Base-by-base conservation (phyloP, 2,797 vertebrate species). In the Miichthys miiuy region DNA sequence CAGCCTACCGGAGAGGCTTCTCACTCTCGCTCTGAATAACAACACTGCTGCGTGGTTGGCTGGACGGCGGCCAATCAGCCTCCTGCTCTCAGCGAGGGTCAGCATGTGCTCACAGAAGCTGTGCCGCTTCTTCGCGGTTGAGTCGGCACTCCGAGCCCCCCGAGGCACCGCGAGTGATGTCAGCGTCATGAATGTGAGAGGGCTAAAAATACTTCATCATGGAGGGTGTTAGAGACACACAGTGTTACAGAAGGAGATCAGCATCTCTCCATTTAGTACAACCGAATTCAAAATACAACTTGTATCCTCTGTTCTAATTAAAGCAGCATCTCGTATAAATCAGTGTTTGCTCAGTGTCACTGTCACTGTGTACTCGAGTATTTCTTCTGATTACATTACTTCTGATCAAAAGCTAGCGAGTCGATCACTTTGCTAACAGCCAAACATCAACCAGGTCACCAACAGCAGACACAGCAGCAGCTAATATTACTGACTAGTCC, bases 191-290 rank as follows among this genome's bases (percentile, higher is more conserved):
- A 34, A 67, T 73, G 85, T 66, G 81, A 85, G 85, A 80, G n/a
- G 52, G 61, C 84, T 90, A 89, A 91, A 91, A 87, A 84, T 84
- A 88, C 41, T n/a, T 63, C 38, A 66, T 58, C 57, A 44, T 16
- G 0, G 57, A 46, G 25, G 60, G 21, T 3, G 68, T 62, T n/a
- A 44, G 64, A 56, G 16, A 2, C 50, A 55, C 23, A 1, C 23
- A 6, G 61, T 4, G 34, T 34, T 34, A 46, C 52, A 50, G 71
- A 14, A 20, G 20, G 52, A 67, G 34, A 65, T 64, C 61, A 10
- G 3, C 8, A 62, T 20, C 30, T 62, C n/a, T n/a, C n/a, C n/a
- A n/a, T n/a, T n/a, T n/a, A n/a, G n/a, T n/a, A n/a, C n/a, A n/a
- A n/a, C n/a, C n/a, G 3, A 42, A 42, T 13, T 42, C 10, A 44